Conservation (phyloP, 2,888 invertebrate species). For the Tachina fera region DNA sequence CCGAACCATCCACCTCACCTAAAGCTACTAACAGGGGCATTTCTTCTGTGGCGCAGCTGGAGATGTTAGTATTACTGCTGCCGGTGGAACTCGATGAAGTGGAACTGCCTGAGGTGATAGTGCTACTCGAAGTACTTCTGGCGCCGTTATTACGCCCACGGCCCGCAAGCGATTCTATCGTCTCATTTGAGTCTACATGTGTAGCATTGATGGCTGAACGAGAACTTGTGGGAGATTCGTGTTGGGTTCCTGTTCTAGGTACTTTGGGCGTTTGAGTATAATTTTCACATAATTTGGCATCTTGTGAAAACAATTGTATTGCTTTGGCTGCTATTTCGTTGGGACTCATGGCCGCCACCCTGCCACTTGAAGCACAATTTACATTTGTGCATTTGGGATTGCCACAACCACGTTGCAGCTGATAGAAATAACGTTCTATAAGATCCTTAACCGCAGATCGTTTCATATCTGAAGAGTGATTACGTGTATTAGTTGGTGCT, state of each 20-base stretch:
- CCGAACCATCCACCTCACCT: slow-evolving; percentile 19
- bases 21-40: slow-evolving; percentile 58
- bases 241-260: slow-evolving; percentile 72
- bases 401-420: slow-evolving; percentile 95
- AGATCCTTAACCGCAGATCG: slow-evolving; percentile 91
- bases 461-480: slow-evolving; percentile 85
- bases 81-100: slow-evolving; percentile 71
- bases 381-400: slow-evolving; percentile 93
- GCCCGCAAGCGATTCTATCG: slow-evolving; percentile 76
- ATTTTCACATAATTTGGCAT: slow-evolving; percentile 91
- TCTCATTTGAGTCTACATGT: slow-evolving; percentile 73
- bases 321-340: slow-evolving; percentile 96
- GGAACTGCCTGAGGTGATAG: slow-evolving; percentile 77
- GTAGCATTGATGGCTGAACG: slow-evolving; percentile 57
- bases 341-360: slow-evolving; percentile 89
- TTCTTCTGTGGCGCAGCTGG: slow-evolving; percentile 67
- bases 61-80: slow-evolving; percentile 69
- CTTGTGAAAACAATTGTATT: slow-evolving; percentile 92
- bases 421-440: slow-evolving; percentile 96
- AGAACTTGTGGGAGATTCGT: slow-evolving; percentile 74
- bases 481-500: slow-evolving; percentile 27
- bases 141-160: slow-evolving; percentile 76
- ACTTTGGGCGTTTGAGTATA: slow-evolving; percentile 80
- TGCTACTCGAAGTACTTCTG: slow-evolving; percentile 77
- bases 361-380: slow-evolving; percentile 94